Conservation (phyloP, 1,140 invertebrate species). For the Lerema accius region DNA sequence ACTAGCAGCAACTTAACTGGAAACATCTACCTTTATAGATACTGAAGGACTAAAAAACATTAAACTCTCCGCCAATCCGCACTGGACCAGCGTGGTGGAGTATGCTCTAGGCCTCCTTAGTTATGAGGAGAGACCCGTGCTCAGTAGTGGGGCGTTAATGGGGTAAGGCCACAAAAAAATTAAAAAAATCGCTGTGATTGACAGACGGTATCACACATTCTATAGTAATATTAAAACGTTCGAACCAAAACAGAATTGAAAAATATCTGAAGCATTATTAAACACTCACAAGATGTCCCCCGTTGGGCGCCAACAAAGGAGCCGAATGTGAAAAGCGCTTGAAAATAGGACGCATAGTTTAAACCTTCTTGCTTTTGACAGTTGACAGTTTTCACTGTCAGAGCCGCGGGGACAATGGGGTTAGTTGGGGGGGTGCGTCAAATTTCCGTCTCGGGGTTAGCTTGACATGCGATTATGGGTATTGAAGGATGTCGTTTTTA, state of each 20-base stretch:
- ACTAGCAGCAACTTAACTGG: too few relatives aligned
- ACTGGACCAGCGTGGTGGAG: too few relatives aligned
- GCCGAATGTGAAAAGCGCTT: slow-evolving; percentile 66
- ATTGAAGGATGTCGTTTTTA: slow-evolving; percentile 71
- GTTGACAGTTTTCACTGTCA: slow-evolving; percentile 80
- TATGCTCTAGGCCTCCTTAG: too few relatives aligned
- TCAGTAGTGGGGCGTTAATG: too few relatives aligned
- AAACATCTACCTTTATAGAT: too few relatives aligned
- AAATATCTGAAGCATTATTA: slow-evolving; percentile 33
- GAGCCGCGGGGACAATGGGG: slow-evolving; percentile 65
- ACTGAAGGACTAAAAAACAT: too few relatives aligned
- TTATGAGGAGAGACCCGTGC: too few relatives aligned
- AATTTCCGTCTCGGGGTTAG: slow-evolving; percentile 59
- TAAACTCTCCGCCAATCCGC: too few relatives aligned
- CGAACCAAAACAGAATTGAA: background rate
- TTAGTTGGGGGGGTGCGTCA: slow-evolving; percentile 74
- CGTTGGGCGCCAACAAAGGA: slow-evolving; percentile 54
- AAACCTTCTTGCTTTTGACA: slow-evolving; percentile 80
- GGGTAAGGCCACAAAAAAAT: too few relatives aligned
- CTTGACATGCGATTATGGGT: slow-evolving; percentile 76
- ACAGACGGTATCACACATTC: background rate
- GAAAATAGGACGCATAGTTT: slow-evolving; percentile 77
- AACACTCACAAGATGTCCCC: slow-evolving; percentile 43
- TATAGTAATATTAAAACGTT: background rate
- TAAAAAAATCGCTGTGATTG: too few relatives aligned